Conservation (phyloP, 2,113 vertebrate genomes). For the Tichodroma muraria region DNA sequence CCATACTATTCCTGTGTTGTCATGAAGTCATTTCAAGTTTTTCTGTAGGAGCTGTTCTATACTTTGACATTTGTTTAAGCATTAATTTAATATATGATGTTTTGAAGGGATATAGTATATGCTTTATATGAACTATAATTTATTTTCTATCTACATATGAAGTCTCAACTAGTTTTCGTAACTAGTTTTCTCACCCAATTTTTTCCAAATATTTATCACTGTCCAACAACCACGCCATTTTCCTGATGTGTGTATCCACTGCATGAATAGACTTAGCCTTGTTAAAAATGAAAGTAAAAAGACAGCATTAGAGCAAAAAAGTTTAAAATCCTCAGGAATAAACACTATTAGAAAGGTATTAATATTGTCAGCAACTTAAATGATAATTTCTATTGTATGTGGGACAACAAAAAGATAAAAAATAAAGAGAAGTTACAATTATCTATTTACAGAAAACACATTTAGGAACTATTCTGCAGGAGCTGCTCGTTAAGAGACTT, state of each 20-base stretch:
- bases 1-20: neutral
- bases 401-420: neutral
- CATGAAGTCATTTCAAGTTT: neutral
- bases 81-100: neutral
- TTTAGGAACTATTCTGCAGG: neutral
- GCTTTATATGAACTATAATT: neutral
- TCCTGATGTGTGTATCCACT: neutral
- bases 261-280: neutral
- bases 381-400: neutral
- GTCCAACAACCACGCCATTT: neutral
- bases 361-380: neutral
- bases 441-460: neutral
- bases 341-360: neutral
- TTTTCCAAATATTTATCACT: slow-evolving; percentile 9
- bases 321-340: neutral
- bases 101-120: neutral
- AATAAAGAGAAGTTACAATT: neutral
- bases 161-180: neutral
- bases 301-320: neutral
- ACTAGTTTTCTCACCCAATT: slow-evolving; percentile 34
- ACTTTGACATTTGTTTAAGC: neutral
- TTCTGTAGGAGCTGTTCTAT: neutral
- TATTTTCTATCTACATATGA: neutral
- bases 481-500: neutral
- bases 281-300: neutral